Evolutionary conservation across 2,797 vertebrate genomes (phyloP), one percentile per base, ranked within the genome.

Genomic region (Leptoclinus maculatus): DNA sequence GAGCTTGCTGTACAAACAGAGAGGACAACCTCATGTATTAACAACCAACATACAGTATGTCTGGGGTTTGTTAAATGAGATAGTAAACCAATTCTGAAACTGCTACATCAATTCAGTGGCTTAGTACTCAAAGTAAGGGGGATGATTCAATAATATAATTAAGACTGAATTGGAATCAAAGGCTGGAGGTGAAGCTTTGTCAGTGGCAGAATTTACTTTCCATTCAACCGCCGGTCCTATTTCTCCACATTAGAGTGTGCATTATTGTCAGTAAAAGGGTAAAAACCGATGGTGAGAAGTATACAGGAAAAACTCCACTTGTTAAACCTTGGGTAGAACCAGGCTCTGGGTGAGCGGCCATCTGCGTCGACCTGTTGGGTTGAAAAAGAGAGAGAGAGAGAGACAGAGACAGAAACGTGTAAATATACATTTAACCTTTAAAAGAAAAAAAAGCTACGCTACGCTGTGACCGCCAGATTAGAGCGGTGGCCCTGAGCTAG

Each of bases 1-100:
- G 29, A 53, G 39, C 39, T 45, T 64, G 54, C 71, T 76, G 54
- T 7, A 32, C 43, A 60, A 58, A 34, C 23, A 36, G 23, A 34
- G 7, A 43, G 62, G 19, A 45, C 41, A 38, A 65, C 25, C 27
- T 65, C 25, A 21, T 12, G 16, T 8, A 36, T 14, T 4, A 54
- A 38, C 16, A 67, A 67, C 45, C 47, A 67, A 54, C 34, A 49
- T 49, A n/a, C n/a, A n/a, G n/a, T n/a, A 17, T 29, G 32, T 8
- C 13, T 57, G n/a, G 19, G 6, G n/a, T n/a, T 32, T 47, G 25
- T 12, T 59, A 36, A 56, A 69, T 21, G 8, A 72, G 36, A 39
- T 12, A 8, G 8, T 66, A 17, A 25, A 66, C 1, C 9, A 27
- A 36, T 45, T 32, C 7, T 54, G n/a, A 25, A 53, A 13, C 10